Conservation (phyloP, 37 sponge, comb jelly and placozoan genomes). For the Oopsacas minuta region DNA sequence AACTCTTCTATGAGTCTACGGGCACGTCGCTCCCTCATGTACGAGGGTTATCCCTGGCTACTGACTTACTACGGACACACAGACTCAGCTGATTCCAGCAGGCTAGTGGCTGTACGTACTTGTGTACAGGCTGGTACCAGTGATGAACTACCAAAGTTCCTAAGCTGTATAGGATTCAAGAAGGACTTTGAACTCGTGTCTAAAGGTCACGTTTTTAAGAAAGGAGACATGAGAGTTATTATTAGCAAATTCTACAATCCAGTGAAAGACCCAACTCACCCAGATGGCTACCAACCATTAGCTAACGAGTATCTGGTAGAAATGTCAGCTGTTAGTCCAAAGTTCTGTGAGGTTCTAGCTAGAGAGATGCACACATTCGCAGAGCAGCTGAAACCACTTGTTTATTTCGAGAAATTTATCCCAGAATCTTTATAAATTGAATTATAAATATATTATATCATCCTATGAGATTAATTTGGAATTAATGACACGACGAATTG, state of each 20-base stretch:
- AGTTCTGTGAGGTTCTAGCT: constrained; percentile 3
- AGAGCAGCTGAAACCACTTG: not conserved
- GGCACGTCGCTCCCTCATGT: not conserved
- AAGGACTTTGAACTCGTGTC: constrained; percentile 1
- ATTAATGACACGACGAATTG: too few species aligned
- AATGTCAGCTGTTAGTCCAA: not conserved
- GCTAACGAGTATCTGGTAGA: not conserved
- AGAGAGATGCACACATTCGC: not conserved
- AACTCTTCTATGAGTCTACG: not conserved
- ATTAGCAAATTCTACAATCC: constrained; percentile 19
- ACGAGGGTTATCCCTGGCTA: not conserved
- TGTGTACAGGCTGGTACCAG: constrained; percentile 1
- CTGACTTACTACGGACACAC: not conserved
- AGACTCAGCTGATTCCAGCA: constrained; percentile 13
- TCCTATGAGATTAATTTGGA: too few species aligned
- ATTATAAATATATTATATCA: too few species aligned
- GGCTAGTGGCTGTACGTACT: not conserved
- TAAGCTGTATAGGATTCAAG: not conserved
- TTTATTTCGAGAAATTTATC: not conserved
- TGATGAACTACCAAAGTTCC: not conserved
- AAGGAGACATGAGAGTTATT: constrained; percentile 9
- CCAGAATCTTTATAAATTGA: not conserved
- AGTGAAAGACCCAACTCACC: not conserved
- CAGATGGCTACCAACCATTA: not conserved
- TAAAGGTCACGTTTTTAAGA: not conserved